Evolutionary conservation across 2,113 vertebrate genomes (phyloP).

Genomic region (Physeter macrocephalus): DNA sequence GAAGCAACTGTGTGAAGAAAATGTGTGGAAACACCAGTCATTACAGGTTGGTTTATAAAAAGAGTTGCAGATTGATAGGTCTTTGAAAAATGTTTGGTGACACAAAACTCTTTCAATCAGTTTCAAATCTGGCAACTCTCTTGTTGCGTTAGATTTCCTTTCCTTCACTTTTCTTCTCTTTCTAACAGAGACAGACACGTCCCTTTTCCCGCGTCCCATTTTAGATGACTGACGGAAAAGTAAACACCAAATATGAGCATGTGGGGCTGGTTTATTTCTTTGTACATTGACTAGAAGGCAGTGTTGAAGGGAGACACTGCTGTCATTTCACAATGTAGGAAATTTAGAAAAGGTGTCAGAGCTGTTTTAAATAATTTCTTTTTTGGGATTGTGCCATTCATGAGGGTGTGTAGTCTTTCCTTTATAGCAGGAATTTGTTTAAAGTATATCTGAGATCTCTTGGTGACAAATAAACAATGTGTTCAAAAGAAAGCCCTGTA

Average conservation of each 20-base stretch:
- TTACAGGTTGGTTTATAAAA: conserved; percentile 70
- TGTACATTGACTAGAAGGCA: conserved; percentile 76
- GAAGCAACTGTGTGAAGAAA: conserved; percentile 69
- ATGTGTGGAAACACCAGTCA: conserved; percentile 60
- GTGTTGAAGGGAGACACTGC: conserved; percentile 76
- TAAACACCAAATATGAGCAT: conserved; percentile 76
- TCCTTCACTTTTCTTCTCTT: conserved; percentile 61
- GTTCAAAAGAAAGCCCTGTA: conserved; percentile 71
- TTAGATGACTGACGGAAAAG: conserved; percentile 78
- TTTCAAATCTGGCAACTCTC: conserved; percentile 74
- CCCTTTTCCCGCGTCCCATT: conserved; percentile 69
- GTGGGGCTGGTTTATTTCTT: conserved; percentile 77
- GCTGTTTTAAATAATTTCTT: conserved; percentile 73
- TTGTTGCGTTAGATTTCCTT: conserved; percentile 64
- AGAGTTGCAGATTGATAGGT: conserved; percentile 59
- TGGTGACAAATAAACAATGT: conserved; percentile 76
- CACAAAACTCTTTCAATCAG: conserved; percentile 51
- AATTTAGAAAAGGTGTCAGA: conserved; percentile 73
- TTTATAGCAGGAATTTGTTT: conserved; percentile 71
- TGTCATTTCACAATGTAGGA: conserved; percentile 76
- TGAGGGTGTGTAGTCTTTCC: conserved; percentile 65
- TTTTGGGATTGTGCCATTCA: conserved; percentile 72
- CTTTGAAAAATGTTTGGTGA: conserved; percentile 66
- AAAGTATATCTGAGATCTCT: conserved; percentile 69
- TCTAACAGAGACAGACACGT: conserved; percentile 72